Conservation (phyloP, 2,797 vertebrate genomes). For the Potorous gilbertii region DNA sequence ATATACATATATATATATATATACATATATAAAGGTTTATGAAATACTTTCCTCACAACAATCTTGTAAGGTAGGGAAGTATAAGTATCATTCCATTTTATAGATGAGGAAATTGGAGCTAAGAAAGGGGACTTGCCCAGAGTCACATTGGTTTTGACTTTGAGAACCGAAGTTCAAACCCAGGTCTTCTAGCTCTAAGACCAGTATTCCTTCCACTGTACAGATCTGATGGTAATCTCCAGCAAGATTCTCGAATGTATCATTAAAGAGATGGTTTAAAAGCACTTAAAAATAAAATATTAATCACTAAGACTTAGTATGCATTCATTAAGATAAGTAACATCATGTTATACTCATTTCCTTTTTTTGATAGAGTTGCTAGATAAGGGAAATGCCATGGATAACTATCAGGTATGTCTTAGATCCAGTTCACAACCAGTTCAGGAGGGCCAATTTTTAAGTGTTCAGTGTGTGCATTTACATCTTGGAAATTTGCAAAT, state of each 20-base stretch:
- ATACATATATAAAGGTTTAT: not conserved
- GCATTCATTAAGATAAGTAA: not conserved
- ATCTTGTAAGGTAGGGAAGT: not conserved
- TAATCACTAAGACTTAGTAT: not conserved
- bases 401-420: not conserved
- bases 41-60: not conserved
- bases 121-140: not conserved
- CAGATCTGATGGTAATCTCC: not conserved
- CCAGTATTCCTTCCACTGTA: not conserved
- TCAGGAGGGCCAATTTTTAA: not conserved
- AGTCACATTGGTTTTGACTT: not conserved
- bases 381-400: not conserved
- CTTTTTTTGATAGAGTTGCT: not conserved
- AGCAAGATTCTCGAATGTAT: not conserved
- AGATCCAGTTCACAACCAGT: not conserved
- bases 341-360: not conserved
- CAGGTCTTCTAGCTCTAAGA: not conserved
- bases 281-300: not conserved
- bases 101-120: not conserved
- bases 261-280: not conserved
- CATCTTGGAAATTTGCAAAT: not conserved
- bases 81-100: not conserved
- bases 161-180: not conserved
- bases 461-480: not conserved
- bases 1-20: too few relatives aligned